phyloP scores from a whole-genome alignment of 2,113 vertebrate genomes.

The Neofelis nebulosa region DNA sequence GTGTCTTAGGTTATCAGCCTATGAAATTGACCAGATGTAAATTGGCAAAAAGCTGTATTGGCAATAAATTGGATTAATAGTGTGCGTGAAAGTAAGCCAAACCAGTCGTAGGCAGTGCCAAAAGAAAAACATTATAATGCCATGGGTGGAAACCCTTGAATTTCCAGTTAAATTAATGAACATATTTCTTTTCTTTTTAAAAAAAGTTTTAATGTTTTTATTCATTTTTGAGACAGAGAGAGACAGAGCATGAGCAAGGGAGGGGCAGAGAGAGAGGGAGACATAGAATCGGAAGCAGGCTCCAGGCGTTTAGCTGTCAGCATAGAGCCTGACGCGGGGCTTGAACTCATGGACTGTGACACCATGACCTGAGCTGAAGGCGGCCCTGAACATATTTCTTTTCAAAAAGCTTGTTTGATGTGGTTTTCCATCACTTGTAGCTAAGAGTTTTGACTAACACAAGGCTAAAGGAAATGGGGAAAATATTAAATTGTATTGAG shows the following conservation, averaged over 20 bases:
- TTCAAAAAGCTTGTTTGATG: background rate
- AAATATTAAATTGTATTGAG: background rate
- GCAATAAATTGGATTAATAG: constrained; percentile 28
- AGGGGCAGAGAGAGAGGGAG: too few relatives aligned
- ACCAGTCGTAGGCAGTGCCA: background rate
- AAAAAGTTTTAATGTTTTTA: too few relatives aligned
- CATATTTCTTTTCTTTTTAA: background rate
- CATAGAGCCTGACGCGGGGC: too few relatives aligned
- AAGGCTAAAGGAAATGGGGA: background rate
- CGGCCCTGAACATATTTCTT: background rate
- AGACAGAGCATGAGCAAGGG: too few relatives aligned
- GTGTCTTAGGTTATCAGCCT: constrained; percentile 3
- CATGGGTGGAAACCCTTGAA: background rate
- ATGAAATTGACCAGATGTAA: constrained; percentile 1
- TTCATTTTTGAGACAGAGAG: too few relatives aligned
- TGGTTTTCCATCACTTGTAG: background rate
- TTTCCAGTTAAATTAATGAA: constrained; percentile 21
- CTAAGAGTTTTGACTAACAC: background rate
- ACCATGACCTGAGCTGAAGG: too few relatives aligned
- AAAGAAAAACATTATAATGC: background rate
- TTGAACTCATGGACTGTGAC: too few relatives aligned
- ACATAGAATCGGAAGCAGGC: too few relatives aligned
- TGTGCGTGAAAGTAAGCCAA: constrained; percentile 1
- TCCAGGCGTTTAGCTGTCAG: too few relatives aligned
- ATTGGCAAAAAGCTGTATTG: background rate